Percentiles rank a stretch among this genome's conserved stretches.
Conservation (phyloP, 1,140 invertebrate genomes). For the Grapholita molesta region DNA sequence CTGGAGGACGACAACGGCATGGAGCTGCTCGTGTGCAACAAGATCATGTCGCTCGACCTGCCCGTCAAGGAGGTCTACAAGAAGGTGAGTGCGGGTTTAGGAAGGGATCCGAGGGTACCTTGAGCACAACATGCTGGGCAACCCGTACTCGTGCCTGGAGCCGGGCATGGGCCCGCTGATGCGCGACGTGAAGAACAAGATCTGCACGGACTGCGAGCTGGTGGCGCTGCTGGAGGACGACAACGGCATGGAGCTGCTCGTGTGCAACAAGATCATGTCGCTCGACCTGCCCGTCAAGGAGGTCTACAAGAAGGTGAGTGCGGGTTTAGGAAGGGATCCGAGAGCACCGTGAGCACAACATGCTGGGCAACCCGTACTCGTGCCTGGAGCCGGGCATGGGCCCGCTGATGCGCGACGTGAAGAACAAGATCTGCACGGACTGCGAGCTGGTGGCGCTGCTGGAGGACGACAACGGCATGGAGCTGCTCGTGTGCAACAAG, state of each 20-base stretch:
- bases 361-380: conserved; percentile 98
- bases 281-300: conserved; percentile 97
- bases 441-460: conserved; percentile 97
- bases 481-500: conserved; percentile 98
- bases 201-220: conserved; percentile 97
- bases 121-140: conserved; percentile 90
- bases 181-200: conserved; percentile 99
- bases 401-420: conserved; percentile 98
- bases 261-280: conserved; percentile 99
- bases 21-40: conserved; percentile 99
- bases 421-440: conserved; percentile 98
- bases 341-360: conserved; percentile 54
- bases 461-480: conserved; percentile 99
- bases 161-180: conserved; percentile 96
- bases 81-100: conserved; percentile 73
- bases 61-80: conserved; percentile 96
- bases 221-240: conserved; percentile 98
- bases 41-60: conserved; percentile 97
- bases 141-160: conserved; percentile 97
- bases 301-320: conserved; percentile 86
- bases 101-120: no score
- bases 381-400: conserved; percentile 95
- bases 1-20: conserved; percentile 99
- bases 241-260: conserved; percentile 99
- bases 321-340: no score